Base-by-base conservation (phyloP, 2,113 vertebrate species). In the Leucosticte australis region DNA sequence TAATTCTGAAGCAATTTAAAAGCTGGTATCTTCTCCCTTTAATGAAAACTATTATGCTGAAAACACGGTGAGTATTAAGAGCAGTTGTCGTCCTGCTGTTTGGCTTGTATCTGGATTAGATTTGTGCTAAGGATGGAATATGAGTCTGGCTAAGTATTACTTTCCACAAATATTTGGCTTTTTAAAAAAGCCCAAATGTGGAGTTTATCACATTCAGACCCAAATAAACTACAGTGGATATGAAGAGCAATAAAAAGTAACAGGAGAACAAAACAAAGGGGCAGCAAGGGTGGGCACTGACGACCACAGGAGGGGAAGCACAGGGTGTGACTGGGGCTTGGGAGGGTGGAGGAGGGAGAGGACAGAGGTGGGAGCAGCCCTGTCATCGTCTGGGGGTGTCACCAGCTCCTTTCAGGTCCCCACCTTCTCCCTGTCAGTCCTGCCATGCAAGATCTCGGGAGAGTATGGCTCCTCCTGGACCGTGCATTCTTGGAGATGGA, bases 131-230 rank as follows among this genome's bases (percentile, higher is more conserved):
- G 92, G 76, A 39, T 37, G 71, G 93, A 96, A 90, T 93, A 96
- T 60, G 76, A 88, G 41, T 71, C 90, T 88, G 92, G 84, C 94
- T 81, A 90, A 93, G 85, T 71, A 88, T 92, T 96, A 77, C 75
- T 96, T 95, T 89, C 94, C 95, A 78, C 92, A 97, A 93, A 96
- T 80, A 95, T 92, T 89, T 94, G 83, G 68, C 90, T 92, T 94
- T 93, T 93, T 33, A 74, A 81, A 60, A 88, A 84, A 64, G 44
- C 30, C 13, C 12, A 83, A 94, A 94, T 88, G 75, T 86, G 92
- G 44, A 96, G 68, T 95, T 93, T 96, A 95, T 95, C 94, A 95
- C 85, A 88, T 91, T 96, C 93, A 95, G 90, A 60, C 60, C 60
- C 83, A 93, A 94, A 90, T 86, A 92, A 89, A 93, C 67, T 23